Conservation (phyloP, 1,140 invertebrate species). For the Cherax destructor region DNA sequence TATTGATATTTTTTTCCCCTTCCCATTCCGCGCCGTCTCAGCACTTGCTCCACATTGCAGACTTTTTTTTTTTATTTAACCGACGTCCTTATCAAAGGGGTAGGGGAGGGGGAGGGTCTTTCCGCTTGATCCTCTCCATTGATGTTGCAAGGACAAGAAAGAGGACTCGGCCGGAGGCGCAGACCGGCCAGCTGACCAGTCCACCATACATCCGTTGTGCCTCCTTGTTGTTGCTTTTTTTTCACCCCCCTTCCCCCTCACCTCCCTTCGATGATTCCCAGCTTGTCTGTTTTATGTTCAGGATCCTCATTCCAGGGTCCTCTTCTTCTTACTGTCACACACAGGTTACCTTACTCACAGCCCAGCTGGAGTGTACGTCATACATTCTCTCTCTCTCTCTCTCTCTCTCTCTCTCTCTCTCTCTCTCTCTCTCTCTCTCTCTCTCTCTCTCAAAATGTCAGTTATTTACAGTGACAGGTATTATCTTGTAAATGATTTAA, state of each 20-base stretch:
- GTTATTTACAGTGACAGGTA: too few species aligned
- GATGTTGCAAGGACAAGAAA: conserved; percentile 54
- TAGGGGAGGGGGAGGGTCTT: not conserved
- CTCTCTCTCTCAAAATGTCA: too few species aligned
- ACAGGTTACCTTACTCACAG: too few species aligned
- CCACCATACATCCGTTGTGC: conserved; percentile 49
- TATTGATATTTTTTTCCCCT: not conserved
- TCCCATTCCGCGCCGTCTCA: conserved; percentile 23
- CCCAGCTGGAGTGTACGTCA: too few species aligned
- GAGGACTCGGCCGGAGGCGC: not conserved
- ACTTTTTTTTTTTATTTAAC: conserved; percentile 37
- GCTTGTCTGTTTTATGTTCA: not conserved
- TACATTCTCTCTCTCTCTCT: not conserved
- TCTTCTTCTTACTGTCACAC: not conserved
- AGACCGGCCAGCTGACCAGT: conserved; percentile 41
- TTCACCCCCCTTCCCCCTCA: not conserved
- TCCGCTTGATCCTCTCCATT: conserved; percentile 60
- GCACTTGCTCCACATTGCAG: conserved; percentile 52
- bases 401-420: conserved; percentile 6
- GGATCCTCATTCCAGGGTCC: not conserved
- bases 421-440: not conserved
- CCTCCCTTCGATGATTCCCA: not conserved
- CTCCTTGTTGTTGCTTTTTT: conserved; percentile 10
- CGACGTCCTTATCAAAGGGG: not conserved
- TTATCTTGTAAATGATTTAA: too few species aligned